Percentiles rank a stretch among this genome's conserved stretches.
Evolutionary conservation across 1,140 invertebrate genomes (phyloP).

Genomic region (Drosophila sp.): DNA sequence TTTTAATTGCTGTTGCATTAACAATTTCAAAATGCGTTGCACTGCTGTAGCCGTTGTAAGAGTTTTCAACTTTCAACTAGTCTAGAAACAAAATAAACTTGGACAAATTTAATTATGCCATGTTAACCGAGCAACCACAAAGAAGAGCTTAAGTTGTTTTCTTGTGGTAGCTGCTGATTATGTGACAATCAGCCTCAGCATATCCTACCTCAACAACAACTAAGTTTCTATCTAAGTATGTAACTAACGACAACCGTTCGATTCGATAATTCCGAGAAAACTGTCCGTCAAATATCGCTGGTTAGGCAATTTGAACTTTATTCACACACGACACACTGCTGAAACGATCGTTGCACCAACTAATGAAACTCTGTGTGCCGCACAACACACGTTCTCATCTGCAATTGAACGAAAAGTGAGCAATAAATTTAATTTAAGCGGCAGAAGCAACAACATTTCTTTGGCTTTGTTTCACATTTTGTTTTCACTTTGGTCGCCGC

Average conservation of each 20-base stretch:
- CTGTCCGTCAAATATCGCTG: conserved; percentile 22
- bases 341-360: conserved; percentile 10
- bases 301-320: conserved; percentile 30
- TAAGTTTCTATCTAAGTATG: too few relatives aligned
- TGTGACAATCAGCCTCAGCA: background rate
- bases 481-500: conserved; percentile 34
- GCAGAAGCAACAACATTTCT: conserved; percentile 61
- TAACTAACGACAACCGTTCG: conserved; percentile 27
- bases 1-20: conserved; percentile 82
- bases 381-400: conserved; percentile 50
- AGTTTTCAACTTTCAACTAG: conserved; percentile 30
- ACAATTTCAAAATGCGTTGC: conserved; percentile 80
- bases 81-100: conserved; percentile 11
- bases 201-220: too few relatives aligned
- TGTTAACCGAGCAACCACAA: conserved; percentile 11
- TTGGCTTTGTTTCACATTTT: conserved; percentile 74
- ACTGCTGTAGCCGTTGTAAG: conserved; percentile 82
- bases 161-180: background rate
- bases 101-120: conserved; percentile 40
- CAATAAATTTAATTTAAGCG: conserved; percentile 68
- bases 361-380: conserved; percentile 6
- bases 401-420: conserved; percentile 62
- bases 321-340: conserved; percentile 9
- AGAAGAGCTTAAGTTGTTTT: conserved; percentile 62
- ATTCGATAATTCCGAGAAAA: conserved; percentile 22